Evolutionary conservation across 2,888 invertebrate genomes (phyloP), one percentile per base, ranked within the genome.

Genomic region (Blastobasis adustella): DNA sequence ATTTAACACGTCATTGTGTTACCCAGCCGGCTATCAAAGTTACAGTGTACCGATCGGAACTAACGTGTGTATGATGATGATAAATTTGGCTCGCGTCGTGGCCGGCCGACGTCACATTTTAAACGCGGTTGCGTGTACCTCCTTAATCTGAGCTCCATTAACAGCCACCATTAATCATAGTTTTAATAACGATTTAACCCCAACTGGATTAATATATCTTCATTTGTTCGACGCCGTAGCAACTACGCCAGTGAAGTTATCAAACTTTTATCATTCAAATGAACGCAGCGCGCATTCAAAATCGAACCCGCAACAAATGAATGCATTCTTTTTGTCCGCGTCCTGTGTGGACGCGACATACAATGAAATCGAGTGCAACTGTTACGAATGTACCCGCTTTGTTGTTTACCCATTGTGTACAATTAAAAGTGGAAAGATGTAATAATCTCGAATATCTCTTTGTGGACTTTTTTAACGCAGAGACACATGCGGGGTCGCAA

Each of bases 101-200:
- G 65, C 66, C 73, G 75, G 76, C 80, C 73, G 71, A 66, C 69
- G 72, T 76, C 79, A 79, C 62, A 79, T 79, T 82, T 79, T 72
- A 73, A 80, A 74, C 79, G 67, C 66, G 65, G 76, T 79, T 79
- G 79, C 81, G 76, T 82, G 79, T 71, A 75, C 79, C 76, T 81
- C 81, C 84, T 82, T 86, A 86, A 84, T 85, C 85, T 84, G 74
- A 67, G 73, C 77, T 78, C 80, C 83, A 87, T 86, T 85, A 86
- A 81, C 78, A 72, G 61, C 60, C 63, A 73, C 70, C 82, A 88
- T 88, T 87, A 85, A 88, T 88, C 88, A 87, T 85, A 86, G 84
- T 87, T 85, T 87, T 87, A 87, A 87, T 86, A 87, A 87, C 80
- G 83, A 85, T 85, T 87, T 87, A 88, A 86, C 86, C 85, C 87